Base-by-base conservation (phyloP, 2,888 invertebrate species). In the Campoplex nolae region DNA sequence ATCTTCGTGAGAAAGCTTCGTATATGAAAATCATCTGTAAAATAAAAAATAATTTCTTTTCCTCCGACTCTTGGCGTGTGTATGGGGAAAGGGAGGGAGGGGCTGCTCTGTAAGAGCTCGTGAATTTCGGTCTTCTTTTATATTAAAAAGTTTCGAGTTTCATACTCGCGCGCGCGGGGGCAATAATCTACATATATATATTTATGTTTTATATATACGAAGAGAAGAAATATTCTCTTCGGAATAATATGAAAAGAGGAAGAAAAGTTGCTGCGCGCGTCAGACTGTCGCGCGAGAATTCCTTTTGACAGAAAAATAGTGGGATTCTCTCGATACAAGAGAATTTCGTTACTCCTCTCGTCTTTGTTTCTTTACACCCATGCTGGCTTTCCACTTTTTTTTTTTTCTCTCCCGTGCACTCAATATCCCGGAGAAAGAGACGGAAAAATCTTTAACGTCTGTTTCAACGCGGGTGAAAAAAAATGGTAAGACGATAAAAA, bases 121-220 rank as follows among this genome's bases (percentile, higher is more conserved):
- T 76, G 67, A 79, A 80, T 86, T 71, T 83, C 67, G 56, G 75
- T 65, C 76, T 81, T 80, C 68, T 74, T 77, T 86, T 77, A 86
- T 86, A 86, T 86, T 81, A 84, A 86, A 86, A 86, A 81, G 80
- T 86, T 84, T 56, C 11, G 38, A 68, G 54, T 54, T 68, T 54
- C 68, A 42, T 54, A 23, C 23, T 35, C 18, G 28, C 11, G 23
- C 11, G 23, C 23, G 23, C 23, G 23, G 23, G 0, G 23, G 23
- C 56, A 8, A 54, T 62, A 8, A 54, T 62, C 16, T 75, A 16
- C 18, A 54, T 54, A 51, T 8, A 67, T 16, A 48, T 35, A 48
- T 48, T 48, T 28, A 48, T 48, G 48, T 48, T 32, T 32, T 48
- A 35, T 67, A 7, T 77, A 16, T 35, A 54, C 16, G 16, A 16